Evolutionary conservation across 2,113 vertebrate genomes (phyloP).

Genomic region (Sinocyclocheilus anophthalmus): DNA sequence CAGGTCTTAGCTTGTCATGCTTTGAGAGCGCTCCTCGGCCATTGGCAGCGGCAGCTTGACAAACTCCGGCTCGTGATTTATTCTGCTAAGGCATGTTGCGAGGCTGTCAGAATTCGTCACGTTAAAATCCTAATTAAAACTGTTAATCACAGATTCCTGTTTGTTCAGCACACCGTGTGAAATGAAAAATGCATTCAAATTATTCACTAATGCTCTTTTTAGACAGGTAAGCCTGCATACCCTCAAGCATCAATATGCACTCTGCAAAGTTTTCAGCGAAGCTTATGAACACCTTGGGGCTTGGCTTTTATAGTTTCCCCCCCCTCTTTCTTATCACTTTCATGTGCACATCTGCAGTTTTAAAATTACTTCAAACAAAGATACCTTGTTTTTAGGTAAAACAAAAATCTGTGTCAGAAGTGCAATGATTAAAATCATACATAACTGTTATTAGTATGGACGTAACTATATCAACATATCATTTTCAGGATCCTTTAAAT

Average conservation of each 20-base stretch:
- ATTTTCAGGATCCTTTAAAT: not conserved
- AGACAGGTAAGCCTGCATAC: constrained; percentile 85
- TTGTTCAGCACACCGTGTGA: constrained; percentile 85
- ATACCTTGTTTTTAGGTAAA: constrained; percentile 33
- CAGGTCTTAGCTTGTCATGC: constrained; percentile 62
- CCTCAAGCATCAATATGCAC: constrained; percentile 77
- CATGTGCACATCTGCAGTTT: constrained; percentile 54
- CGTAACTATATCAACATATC: not conserved
- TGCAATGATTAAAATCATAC: not conserved
- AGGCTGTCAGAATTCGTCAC: constrained; percentile 80
- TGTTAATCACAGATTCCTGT: constrained; percentile 83
- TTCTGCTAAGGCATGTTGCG: constrained; percentile 69
- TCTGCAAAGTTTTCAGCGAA: constrained; percentile 55
- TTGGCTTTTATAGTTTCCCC: constrained; percentile 39
- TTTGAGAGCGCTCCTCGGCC: constrained; percentile 66
- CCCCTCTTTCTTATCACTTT: constrained; percentile 29
- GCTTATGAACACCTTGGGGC: constrained; percentile 60
- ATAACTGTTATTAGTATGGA: not conserved
- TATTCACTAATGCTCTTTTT: constrained; percentile 84
- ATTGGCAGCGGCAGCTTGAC: constrained; percentile 69
- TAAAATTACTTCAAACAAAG: constrained; percentile 52
- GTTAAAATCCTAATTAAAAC: constrained; percentile 89
- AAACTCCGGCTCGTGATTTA: constrained; percentile 76
- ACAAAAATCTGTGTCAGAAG: not conserved
- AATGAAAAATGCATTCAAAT: constrained; percentile 90